Percentiles rank a stretch among this genome's conserved stretches.
phyloP scores from a whole-genome alignment of 2,888 invertebrate genomes.

The Catonia carolina region DNA sequence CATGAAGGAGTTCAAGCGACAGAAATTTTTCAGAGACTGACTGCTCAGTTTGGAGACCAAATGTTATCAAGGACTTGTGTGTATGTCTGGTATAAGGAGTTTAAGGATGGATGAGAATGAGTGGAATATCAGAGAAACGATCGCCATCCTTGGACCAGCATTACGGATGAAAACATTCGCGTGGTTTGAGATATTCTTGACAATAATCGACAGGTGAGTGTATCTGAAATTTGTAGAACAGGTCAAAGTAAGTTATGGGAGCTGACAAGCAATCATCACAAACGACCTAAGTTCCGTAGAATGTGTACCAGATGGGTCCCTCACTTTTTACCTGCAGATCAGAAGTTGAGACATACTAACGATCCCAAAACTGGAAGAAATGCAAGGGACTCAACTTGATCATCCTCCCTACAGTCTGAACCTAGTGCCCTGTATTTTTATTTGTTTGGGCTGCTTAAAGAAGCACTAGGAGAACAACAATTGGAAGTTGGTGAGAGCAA shows the following conservation, averaged over 20 bases:
- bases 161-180: constrained; percentile 12
- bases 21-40: constrained; percentile 5
- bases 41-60: constrained; percentile 5
- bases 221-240: background rate
- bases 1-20: background rate
- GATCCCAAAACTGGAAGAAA: too few species aligned
- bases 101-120: constrained; percentile 1
- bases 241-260: constrained; percentile 1
- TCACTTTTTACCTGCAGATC: background rate
- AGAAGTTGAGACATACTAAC: constrained; percentile 6
- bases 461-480: background rate
- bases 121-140: constrained; percentile 12
- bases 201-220: background rate
- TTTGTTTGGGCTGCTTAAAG: too few species aligned
- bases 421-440: too few species aligned
- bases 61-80: background rate
- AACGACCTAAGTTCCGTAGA: background rate
- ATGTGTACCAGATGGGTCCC: background rate
- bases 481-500: background rate
- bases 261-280: background rate
- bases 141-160: constrained; percentile 9
- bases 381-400: too few species aligned
- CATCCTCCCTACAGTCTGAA: too few species aligned
- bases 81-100: constrained; percentile 6
- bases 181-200: background rate